Evolutionary conservation across 1,140 invertebrate species (phyloP), one percentile per base, ranked within the genome.

Genomic region (Popillia japonica): DNA sequence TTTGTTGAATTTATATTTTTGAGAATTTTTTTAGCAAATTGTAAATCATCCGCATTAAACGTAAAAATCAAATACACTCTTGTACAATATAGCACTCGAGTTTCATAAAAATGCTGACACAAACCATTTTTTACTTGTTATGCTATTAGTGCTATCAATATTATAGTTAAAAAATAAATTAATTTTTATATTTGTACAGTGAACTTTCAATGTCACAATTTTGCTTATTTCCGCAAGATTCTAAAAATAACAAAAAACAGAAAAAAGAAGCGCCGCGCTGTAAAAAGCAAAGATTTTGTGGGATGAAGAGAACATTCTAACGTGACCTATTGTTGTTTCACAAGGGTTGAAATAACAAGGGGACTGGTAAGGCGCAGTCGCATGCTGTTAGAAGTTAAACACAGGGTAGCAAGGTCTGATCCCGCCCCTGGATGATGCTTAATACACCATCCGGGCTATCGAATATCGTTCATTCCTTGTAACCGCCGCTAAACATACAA

Each of bases 361-460:
- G 72, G 77, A 76, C 48, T 72, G 80, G 68, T 41, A 61, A 64
- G 23, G 73, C 79, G 79, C 80, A 79, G 78, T 74, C 77, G 80
- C 78, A 80, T 80, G 81, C 78, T 78, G 79, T 83, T 83, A 86
- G 85, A 86, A 86, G 85, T 86, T 86, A 86, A 86, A 86, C 83
- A 85, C 84, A 82, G 85, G 85, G 83, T 84, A 81, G 84, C 85
- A 83, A 84, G 81, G 72, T 84, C 82, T 85, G 84, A 85, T 85
- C 84, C 85, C 85, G 85, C 85, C 85, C 83, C 83, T 82, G 80
- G 82, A 83, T 83, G 78, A 83, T 74, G 75, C 64, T 48, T 77
- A 79, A 77, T 77, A 80, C 78, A 79, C 78, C 77, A 80, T 76
- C 78, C 75, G 44, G 75, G 79, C 76, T 76, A 55, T 77, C 41